A percentile compares a stretch with the other conserved stretches of the same genome.
Conservation (phyloP, 2,888 invertebrate species). For the Asteroscopus sphinx region DNA sequence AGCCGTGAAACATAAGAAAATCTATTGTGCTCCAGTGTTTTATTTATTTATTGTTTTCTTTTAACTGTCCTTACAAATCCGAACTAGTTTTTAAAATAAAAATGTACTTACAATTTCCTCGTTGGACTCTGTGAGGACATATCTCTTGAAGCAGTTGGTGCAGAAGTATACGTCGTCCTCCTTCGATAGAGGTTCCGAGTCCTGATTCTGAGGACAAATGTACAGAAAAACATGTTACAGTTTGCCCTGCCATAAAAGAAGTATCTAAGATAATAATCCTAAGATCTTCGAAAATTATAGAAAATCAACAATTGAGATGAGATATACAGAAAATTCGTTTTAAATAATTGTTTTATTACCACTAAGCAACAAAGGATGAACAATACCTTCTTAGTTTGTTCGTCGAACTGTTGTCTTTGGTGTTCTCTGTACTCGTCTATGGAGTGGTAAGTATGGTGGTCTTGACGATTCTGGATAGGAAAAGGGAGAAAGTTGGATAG, state of each 20-base stretch:
- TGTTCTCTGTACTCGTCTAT: constrained; percentile 83
- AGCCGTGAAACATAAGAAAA: too few species aligned
- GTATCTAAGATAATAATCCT: too few species aligned
- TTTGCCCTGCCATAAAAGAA: too few species aligned
- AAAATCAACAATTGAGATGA: too few species aligned
- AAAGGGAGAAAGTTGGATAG: constrained; percentile 24
- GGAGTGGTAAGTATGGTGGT: constrained; percentile 65
- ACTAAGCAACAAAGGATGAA: constrained; percentile 3
- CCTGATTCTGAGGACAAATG: constrained; percentile 63
- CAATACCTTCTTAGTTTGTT: constrained; percentile 58
- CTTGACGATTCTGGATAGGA: constrained; percentile 60
- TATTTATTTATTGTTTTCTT: too few species aligned
- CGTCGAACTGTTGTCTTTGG: constrained; percentile 74
- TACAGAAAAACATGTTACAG: neutral
- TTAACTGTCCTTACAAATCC: too few species aligned
- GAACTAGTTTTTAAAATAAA: neutral
- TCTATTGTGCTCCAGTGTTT: too few species aligned
- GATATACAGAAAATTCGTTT: too few species aligned
- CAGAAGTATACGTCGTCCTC: constrained; percentile 78
- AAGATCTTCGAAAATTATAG: too few species aligned
- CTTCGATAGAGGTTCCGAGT: constrained; percentile 56
- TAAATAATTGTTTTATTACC: too few species aligned
- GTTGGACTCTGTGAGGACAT: constrained; percentile 68
- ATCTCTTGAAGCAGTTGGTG: constrained; percentile 85
- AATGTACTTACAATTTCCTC: constrained; percentile 76